Percentiles rank a stretch among this genome's conserved stretches.
phyloP scores from a whole-genome alignment of 2,888 invertebrate species.

The Encarsia formosa region DNA sequence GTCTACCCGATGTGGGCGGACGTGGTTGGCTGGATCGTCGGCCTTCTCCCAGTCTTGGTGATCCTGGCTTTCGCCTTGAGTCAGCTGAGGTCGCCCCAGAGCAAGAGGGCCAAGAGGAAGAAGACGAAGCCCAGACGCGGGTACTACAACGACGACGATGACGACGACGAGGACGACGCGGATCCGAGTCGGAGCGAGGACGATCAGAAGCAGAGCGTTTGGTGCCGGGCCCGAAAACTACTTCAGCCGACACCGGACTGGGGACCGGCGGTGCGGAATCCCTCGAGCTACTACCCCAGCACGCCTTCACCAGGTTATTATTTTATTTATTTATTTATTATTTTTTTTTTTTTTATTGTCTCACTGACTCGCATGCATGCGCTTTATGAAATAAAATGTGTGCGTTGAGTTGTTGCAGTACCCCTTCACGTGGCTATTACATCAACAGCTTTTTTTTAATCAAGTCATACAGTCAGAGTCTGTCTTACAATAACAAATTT shows the following conservation, averaged over 20 bases:
- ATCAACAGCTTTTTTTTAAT: no score
- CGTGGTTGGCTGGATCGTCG: conserved; percentile 70
- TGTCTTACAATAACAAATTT: no score
- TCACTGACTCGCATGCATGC: no score
- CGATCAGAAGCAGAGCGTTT: conserved; percentile 33
- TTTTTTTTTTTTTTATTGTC: no score
- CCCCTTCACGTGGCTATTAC: no score
- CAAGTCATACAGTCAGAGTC: no score
- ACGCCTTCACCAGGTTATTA: conserved; percentile 41
- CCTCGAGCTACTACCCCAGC: conserved; percentile 41
- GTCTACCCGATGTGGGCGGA: conserved; percentile 80
- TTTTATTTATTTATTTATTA: no score
- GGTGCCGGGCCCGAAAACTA: conserved; percentile 55
- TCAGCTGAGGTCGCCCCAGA: conserved; percentile 40
- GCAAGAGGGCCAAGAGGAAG: no score
- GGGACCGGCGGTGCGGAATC: conserved; percentile 58
- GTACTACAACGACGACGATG: conserved; percentile 41
- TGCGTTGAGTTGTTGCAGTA: no score
- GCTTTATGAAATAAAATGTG: no score
- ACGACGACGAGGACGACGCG: conserved; percentile 34
- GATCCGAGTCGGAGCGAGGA: no score
- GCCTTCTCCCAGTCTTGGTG: conserved; percentile 68
- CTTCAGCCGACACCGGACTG: conserved; percentile 69
- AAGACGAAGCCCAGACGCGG: conserved; percentile 30
- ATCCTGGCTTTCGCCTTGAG: conserved; percentile 53